A percentile compares a stretch with the other conserved stretches of the same genome.
phyloP scores from a whole-genome alignment of 2,888 invertebrate genomes.

The Cylindroiulus punctatus region DNA sequence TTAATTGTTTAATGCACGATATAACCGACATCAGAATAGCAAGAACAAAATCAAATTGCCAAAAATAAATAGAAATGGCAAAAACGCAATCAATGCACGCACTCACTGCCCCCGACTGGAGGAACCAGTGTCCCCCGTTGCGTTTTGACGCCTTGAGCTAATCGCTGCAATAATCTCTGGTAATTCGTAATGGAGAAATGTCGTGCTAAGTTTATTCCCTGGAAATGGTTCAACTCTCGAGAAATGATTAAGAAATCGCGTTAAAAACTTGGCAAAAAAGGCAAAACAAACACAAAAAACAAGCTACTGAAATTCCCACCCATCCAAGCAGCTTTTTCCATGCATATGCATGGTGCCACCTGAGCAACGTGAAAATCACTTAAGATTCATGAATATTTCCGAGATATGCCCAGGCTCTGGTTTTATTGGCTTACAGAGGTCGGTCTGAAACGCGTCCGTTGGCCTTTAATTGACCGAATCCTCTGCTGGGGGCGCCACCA shows the following conservation, averaged over 20 bases:
- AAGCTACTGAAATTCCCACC: conserved; percentile 23
- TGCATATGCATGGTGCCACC: conserved; percentile 34
- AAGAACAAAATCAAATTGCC: background rate
- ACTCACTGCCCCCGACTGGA: background rate
- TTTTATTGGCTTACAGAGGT: conserved; percentile 17
- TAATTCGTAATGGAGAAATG: conserved; percentile 42
- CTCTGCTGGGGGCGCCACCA: background rate
- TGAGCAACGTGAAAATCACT: conserved; percentile 23
- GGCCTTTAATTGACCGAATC: background rate
- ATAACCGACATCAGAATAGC: background rate
- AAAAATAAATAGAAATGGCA: background rate
- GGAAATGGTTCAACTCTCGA: conserved; percentile 6
- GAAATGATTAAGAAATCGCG: conserved; percentile 33
- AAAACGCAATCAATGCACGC: background rate
- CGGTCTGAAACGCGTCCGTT: background rate
- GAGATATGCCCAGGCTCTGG: background rate
- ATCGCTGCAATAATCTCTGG: background rate
- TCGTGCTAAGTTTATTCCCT: conserved; percentile 29
- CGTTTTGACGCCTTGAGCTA: background rate
- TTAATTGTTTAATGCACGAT: no score
- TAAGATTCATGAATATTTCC: conserved; percentile 29
- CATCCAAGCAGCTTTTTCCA: background rate
- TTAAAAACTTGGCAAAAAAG: background rate
- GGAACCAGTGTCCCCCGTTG: background rate
- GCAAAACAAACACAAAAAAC: conserved; percentile 22